Evolutionary conservation across 2,797 vertebrate genomes (phyloP), one percentile per base, ranked within the genome.

Genomic region (Vireo griseus): DNA sequence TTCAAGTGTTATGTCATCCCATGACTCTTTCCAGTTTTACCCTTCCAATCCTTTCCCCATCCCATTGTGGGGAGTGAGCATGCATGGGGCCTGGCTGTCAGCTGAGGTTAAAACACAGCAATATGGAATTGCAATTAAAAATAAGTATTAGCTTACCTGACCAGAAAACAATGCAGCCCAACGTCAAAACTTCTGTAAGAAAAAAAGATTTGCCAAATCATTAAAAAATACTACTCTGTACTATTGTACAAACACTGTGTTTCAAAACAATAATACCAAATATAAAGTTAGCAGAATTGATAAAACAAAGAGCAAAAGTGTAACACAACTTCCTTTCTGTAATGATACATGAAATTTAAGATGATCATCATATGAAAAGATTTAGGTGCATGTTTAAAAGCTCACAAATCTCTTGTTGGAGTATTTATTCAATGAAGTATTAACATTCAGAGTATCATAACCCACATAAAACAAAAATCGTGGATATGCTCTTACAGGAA

Each of bases 151-250:
- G 91, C 98, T 98, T 98, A 99, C 99, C 99, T 99, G 97, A 99
- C 98, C 92, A 99, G 98, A 98, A 99, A 99, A 95, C 97, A 98
- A 97, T 99, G 99, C n/a, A 99, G 98, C 35, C 99, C 99, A 92
- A 99, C 98, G 0, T 99, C 99, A 98, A 99, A 99, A 97, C 98
- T 98, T 97, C 99, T 99, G 97, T 79, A 97, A 97, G 92, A 89
- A 85, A 95, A 94, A 94, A 92, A 91, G 37, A 95, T 3, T 45
- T 1, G 22, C 31, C 16, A 45, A 16, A 82, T 67, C 68, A 40
- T 31, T 48, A 29, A 55, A 78, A 66, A 77, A 47, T 7, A 48
- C 7, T 50, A 24, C 6, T 47, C 39, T 51, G 9, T 22, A 26
- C 13, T 59, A 57, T 17, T 81, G 31, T 26, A 69, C 4, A 61